Evolutionary conservation across 2,888 invertebrate genomes (phyloP).

Genomic region (Protodeltote pygarga): DNA sequence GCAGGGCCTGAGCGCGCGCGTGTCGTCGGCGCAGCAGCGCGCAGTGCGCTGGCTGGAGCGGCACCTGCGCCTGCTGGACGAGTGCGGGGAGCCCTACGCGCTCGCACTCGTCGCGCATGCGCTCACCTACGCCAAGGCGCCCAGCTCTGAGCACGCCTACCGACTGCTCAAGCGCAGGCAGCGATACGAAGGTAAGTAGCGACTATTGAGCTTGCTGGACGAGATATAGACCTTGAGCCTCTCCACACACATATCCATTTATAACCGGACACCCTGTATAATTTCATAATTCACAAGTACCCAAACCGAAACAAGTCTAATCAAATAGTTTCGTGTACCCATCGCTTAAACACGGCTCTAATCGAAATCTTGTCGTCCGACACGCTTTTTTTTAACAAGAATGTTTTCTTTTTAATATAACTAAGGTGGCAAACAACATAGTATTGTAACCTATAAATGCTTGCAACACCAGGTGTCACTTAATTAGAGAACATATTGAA

Average conservation of each 20-base stretch:
- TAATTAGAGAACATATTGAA: too few species aligned
- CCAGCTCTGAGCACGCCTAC: constrained; percentile 94
- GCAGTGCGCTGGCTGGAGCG: constrained; percentile 94
- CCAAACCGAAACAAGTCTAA: too few species aligned
- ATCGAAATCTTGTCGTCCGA: too few species aligned
- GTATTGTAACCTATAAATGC: too few species aligned
- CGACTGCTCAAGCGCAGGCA: constrained; percentile 89
- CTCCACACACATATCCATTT: too few species aligned
- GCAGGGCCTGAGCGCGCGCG: constrained; percentile 91
- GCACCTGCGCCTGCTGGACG: constrained; percentile 91
- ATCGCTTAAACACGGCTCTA: too few species aligned
- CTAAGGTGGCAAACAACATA: too few species aligned
- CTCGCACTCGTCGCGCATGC: constrained; percentile 96
- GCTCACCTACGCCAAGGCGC: constrained; percentile 92
- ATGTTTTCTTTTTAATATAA: too few species aligned
- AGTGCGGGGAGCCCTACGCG: constrained; percentile 92
- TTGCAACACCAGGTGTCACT: too few species aligned
- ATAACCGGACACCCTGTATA: neutral
- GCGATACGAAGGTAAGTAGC: constrained; percentile 87
- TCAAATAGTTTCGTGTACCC: too few species aligned
- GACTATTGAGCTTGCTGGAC: neutral
- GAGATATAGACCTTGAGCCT: too few species aligned
- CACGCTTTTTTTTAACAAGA: too few species aligned
- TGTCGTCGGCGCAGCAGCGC: constrained; percentile 91
- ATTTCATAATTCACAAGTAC: neutral